Base-by-base conservation (phyloP, 2,888 invertebrate species). In the Xestia xanthographa region DNA sequence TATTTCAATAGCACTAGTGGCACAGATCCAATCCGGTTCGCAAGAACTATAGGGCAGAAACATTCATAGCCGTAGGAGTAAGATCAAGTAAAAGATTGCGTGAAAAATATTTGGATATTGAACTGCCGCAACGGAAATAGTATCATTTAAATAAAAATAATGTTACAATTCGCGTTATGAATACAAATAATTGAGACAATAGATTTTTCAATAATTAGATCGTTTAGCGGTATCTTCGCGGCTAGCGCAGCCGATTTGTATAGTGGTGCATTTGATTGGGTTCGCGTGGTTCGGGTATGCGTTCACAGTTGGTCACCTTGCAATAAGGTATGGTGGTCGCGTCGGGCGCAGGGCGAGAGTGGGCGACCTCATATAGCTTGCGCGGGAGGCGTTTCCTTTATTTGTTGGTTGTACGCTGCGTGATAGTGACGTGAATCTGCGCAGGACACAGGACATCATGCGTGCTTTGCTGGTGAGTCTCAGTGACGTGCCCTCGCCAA, bases 331-430 rank as follows among this genome's bases (percentile, higher is more conserved):
- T 95, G 95, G 95, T 93, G 92, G 94, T 93, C 95, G 95, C 93
- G 95, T 95, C 93, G 89, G 92, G 91, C 90, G 90, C 94, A 93
- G 94, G 95, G 95, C 95, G 94, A 95, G 96, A 96, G 96, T 94
- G 96, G 96, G 96, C 96, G 95, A 94, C 95, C 95, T 95, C 96
- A 93, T 95, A 96, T 94, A 96, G 95, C 94, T 90, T 88, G 95
- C 93, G 95, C 95, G 92, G 94, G 95, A 93, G 94, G 91, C 88
- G 91, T 91, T 93, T 94, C 95, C 95, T 96, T 96, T 96, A 96
- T 96, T 96, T 96, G 96, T 95, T 94, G 91, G 92, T 95, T 90
- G 95, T 94, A 90, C 94, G 93, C 91, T 90, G 92, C 92, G 95
- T 94, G 94, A 90, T 91, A 92, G 96, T 95, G 96, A 94, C 96